Base-by-base conservation (phyloP, 2,888 invertebrate species). In the Sthenelais limicola region DNA sequence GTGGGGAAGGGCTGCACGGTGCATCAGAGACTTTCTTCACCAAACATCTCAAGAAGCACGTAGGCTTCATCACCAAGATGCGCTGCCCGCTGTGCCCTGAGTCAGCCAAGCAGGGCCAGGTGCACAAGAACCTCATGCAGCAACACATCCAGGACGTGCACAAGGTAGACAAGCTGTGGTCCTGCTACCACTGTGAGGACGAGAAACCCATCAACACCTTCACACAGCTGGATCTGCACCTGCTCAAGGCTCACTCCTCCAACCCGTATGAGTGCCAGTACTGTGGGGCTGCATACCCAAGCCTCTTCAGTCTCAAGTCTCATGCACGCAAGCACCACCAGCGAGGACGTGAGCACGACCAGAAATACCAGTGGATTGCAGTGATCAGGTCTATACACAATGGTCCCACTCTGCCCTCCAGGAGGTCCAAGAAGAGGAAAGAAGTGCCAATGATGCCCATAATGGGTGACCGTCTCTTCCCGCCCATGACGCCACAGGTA, bases 261-360 rank as follows among this genome's bases (percentile, higher is more conserved):
- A 62, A 62, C 62, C 62, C 62, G 15, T 62, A 62, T 24, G 62
- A 62, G 62, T 62, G 62, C 43, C 62, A 62, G 62, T 62, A 62
- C 35, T 62, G 62, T 38, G 62, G 62, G 2, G 62, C 62, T 1
- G 62, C 62, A 3, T 62, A 62, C 38, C 62, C 62, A 3, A 62
- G 62, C 28, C 62, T 62, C 2, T 62, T 38, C 38, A 43, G 62
- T 2, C 26, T 62, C 2, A 21, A 28, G 12, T 62, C 38, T 28
- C 62, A 62, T 38, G 62, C 62, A 1, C 35, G 62, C 4, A 62
- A 62, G 21, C 62, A 62, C 38, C 62, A 62, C 24, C 35, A 62
- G 21, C 62, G 62, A 7, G 62, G 62, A 2, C 21, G 24, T 9
- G 62, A 62, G 62, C 62, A 62, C 26, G 62, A 62, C 38, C 35